Percentiles rank a stretch among this genome's conserved stretches.
These are phyloP conservation scores for Mastomys coucha DNA, from an alignment of 2,113 vertebrate genomes.

Conservation along the genomic window DNA sequence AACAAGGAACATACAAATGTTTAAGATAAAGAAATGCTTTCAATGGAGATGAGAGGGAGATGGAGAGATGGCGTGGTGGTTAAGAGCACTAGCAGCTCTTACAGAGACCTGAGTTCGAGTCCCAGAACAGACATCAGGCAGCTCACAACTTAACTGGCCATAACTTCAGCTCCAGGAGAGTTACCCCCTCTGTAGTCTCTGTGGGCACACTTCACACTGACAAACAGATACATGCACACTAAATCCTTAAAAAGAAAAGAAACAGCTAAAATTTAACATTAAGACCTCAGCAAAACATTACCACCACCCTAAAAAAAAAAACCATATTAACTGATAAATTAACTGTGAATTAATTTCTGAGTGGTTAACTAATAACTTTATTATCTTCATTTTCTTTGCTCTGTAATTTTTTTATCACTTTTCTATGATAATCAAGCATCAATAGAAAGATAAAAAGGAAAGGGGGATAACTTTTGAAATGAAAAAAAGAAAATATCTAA, in stretches of 20 bases:
- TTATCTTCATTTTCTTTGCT: neutral
- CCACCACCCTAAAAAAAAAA: neutral
- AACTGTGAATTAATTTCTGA: neutral
- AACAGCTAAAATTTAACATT: neutral
- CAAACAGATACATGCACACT: neutral
- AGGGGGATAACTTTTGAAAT: too few relatives aligned
- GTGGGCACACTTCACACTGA: neutral
- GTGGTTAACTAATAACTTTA: neutral
- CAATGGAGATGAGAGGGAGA: neutral
- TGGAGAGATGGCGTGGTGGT: too few relatives aligned
- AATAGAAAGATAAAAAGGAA: too few relatives aligned
- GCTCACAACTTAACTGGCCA: neutral
- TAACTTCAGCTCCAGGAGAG: neutral
- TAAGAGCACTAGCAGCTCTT: neutral
- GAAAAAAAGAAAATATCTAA: too few relatives aligned
- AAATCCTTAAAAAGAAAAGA: neutral
- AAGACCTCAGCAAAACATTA: neutral
- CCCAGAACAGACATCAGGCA: neutral
- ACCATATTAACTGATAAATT: neutral
- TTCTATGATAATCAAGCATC: neutral
- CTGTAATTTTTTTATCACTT: neutral
- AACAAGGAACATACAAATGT: neutral
- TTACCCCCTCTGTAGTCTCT: neutral
- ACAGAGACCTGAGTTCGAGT: neutral
- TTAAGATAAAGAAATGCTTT: neutral